Percentiles rank a stretch among this genome's conserved stretches.
phyloP scores from a whole-genome alignment of 1,140 invertebrate genomes.

The Meloidogyne chitwoodi region DNA sequence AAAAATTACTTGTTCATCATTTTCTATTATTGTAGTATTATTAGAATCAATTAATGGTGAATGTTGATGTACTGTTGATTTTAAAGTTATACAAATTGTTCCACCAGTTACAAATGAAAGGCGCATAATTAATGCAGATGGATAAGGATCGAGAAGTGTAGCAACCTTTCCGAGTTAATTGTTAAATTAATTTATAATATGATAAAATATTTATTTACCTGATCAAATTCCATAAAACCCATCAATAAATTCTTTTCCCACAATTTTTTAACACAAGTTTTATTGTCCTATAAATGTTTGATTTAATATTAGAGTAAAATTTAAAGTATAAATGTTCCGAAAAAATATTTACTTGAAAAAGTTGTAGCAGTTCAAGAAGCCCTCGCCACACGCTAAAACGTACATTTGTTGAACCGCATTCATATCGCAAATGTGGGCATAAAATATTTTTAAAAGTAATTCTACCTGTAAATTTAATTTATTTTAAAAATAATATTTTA shows the following conservation, averaged over 20 bases:
- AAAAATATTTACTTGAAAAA: too few species aligned
- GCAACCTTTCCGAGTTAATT: slow-evolving; percentile 28
- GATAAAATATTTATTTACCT: slow-evolving; percentile 30
- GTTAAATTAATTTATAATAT: slow-evolving; percentile 9
- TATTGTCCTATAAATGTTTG: slow-evolving; percentile 36
- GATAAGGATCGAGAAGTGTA: slow-evolving; percentile 40
- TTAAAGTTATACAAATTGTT: slow-evolving; percentile 59
- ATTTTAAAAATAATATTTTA: slow-evolving; percentile 4
- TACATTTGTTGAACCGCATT: slow-evolving; percentile 58
- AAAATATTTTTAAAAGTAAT: slow-evolving; percentile 50
- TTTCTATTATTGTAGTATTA: background rate
- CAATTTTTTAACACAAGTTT: slow-evolving; percentile 54
- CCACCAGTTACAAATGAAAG: slow-evolving; percentile 59
- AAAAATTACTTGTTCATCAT: background rate
- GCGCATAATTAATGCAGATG: slow-evolving; percentile 54
- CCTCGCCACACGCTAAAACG: slow-evolving; percentile 58
- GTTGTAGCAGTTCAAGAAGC: slow-evolving; percentile 58
- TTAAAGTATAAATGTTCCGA: too few species aligned
- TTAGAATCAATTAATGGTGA: background rate
- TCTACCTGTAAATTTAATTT: slow-evolving; percentile 23
- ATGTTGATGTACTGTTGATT: slow-evolving; percentile 49
- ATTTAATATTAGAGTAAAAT: too few species aligned
- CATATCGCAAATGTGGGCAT: slow-evolving; percentile 57
- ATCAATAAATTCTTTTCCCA: slow-evolving; percentile 55
- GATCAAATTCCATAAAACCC: slow-evolving; percentile 58